phyloP scores from a whole-genome alignment of 1,140 invertebrate species.

The Cherax destructor region DNA sequence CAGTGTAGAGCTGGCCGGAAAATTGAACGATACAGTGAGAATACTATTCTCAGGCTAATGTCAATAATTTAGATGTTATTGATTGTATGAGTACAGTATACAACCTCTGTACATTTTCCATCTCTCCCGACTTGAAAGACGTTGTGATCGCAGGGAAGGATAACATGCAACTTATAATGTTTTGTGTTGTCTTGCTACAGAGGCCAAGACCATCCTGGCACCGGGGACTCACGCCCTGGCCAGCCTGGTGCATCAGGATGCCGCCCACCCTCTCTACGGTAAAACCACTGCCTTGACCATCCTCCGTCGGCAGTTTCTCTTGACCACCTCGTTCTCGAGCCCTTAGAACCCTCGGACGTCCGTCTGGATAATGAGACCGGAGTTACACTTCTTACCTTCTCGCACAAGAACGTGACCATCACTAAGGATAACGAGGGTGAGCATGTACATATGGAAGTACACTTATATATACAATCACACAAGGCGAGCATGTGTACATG shows the following conservation, averaged over 20 bases:
- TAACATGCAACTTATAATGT: too few species aligned
- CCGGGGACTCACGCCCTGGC: not conserved
- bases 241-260: constrained; percentile 15
- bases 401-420: constrained; percentile 15
- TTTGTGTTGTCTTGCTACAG: not conserved
- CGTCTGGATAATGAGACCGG: not conserved
- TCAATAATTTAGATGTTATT: too few species aligned
- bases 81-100: too few species aligned
- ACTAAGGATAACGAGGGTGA: constrained; percentile 29
- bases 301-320: constrained; percentile 23
- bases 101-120: too few species aligned
- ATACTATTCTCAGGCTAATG: too few species aligned
- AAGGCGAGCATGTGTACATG: too few species aligned
- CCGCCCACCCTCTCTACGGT: constrained; percentile 17
- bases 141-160: too few species aligned
- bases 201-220: constrained; percentile 30
- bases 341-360: constrained; percentile 10
- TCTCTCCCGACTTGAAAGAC: too few species aligned
- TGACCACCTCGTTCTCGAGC: constrained; percentile 23
- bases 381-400: not conserved
- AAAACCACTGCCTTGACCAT: not conserved
- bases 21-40: too few species aligned
- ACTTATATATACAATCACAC: too few species aligned
- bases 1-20: too few species aligned
- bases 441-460: not conserved